Conservation (phyloP, 2,113 vertebrate genomes). For the Electrona antarctica region DNA sequence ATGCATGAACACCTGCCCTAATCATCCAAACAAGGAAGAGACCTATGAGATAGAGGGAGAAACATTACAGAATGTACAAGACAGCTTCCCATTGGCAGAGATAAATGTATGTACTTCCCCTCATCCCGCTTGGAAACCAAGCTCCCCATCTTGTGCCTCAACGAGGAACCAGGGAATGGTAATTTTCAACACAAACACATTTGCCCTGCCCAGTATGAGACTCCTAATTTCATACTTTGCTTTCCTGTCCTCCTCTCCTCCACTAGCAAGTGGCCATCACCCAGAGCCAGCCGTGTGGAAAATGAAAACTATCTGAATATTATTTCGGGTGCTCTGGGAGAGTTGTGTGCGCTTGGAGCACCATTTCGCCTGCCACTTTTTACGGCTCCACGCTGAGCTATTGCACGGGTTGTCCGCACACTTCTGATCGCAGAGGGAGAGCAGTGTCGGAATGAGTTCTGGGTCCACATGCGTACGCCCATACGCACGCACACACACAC, state of each 20-base stretch:
- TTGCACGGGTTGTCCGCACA: constrained; percentile 51
- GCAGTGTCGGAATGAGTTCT: constrained; percentile 59
- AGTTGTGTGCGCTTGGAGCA: constrained; percentile 36
- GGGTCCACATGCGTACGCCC: constrained; percentile 36
- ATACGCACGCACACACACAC: not conserved
- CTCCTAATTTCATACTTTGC: constrained; percentile 37
- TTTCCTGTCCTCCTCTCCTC: constrained; percentile 6
- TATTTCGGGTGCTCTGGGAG: constrained; percentile 35
- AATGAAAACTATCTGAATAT: constrained; percentile 67
- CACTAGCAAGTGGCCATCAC: constrained; percentile 34
- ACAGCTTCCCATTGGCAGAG: not conserved
- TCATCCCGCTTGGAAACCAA: constrained; percentile 21
- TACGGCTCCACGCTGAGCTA: constrained; percentile 61
- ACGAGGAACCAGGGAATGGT: constrained; percentile 20
- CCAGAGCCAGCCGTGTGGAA: constrained; percentile 57
- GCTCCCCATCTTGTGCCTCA: constrained; percentile 19
- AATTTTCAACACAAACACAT: constrained; percentile 40
- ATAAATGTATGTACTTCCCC: constrained; percentile 2
- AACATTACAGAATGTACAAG: constrained; percentile 5
- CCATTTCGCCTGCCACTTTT: constrained; percentile 58
- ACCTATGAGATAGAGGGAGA: constrained; percentile 10
- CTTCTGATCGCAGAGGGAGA: constrained; percentile 38
- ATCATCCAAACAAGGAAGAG: constrained; percentile 22
- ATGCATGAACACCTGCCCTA: constrained; percentile 15
- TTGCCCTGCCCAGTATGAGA: not conserved